A percentile compares a stretch with the other conserved stretches of the same genome.
Conservation (phyloP, 2,888 invertebrate species). For the Apamea monoglypha region DNA sequence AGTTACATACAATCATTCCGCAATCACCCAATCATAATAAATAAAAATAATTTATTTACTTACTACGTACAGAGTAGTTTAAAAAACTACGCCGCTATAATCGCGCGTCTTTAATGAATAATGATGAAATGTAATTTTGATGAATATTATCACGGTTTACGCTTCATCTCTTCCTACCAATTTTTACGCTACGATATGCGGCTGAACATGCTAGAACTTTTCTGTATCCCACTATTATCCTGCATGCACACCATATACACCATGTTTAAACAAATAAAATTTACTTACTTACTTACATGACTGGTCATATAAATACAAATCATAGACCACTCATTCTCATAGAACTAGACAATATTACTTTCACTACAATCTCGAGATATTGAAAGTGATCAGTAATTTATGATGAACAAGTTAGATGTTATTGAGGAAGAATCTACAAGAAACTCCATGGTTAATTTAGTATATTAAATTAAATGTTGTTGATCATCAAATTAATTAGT, state of each 20-base stretch:
- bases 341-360: constrained; percentile 39
- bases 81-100: not conserved
- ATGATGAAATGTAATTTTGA: too few relatives aligned
- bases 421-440: not conserved
- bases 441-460: not conserved
- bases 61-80: not conserved
- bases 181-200: too few relatives aligned
- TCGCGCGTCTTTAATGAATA: too few relatives aligned
- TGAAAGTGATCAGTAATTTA: constrained; percentile 43
- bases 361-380: constrained; percentile 29
- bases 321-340: constrained; percentile 1
- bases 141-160: too few relatives aligned
- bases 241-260: too few relatives aligned
- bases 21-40: not conserved
- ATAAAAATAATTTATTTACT: not conserved
- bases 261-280: too few relatives aligned
- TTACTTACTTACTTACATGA: not conserved
- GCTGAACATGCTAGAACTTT: too few relatives aligned
- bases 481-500: not conserved
- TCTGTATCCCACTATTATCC: too few relatives aligned
- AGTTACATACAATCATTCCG: not conserved
- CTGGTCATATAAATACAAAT: not conserved
- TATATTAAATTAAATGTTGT: not conserved
- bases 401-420: constrained; percentile 12
- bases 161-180: too few relatives aligned